Base-by-base conservation (phyloP, 2,797 vertebrate genomes). In the Danio albolineatus region DNA sequence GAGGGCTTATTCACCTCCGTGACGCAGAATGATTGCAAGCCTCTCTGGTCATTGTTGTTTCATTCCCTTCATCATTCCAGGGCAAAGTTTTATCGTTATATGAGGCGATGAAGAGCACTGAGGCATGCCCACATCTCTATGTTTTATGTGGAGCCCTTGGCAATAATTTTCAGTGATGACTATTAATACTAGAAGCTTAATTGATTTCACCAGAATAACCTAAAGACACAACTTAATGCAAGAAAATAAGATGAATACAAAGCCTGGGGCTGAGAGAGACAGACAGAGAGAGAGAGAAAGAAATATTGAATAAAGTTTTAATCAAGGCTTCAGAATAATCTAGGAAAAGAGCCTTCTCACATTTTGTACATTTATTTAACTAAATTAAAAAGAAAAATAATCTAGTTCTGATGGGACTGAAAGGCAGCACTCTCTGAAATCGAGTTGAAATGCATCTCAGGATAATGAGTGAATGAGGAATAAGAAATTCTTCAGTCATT, bases 51-150 rank as follows among this genome's bases (percentile, higher is more conserved):
- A 59, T 81, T 82, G 74, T 76, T 70, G 82, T 82, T 82, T 82
- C 71, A 16, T 83, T 86, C 70, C 73, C 64, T 85, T 87, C 73
- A 85, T 84, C 80, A 86, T 84, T 85, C 82, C 77, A 81, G 76
- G 87, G 66, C 78, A 82, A 77, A 84, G 86, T 89, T 91, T 90
- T 88, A 91, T 87, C 66, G 79, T 83, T 86, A 83, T 86, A 76
- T 83, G 84, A 81, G 79, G 83, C 86, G 78, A 91, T 91, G 85
- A 91, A 91, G 90, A 73, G 77, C 87, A 91, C 70, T 79, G 86
- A 87, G 85, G 88, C 88, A 86, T 87, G 86, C 86, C 91, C 38
- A 65, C 61, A 17, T 77, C 78, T 65, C 75, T 71, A 38, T 64
- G 85, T 77, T 91, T 92, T 91, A 92, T 87, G 21, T 85, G 84